Percentiles rank a stretch among this genome's conserved stretches.
Conservation (phyloP, 2,888 invertebrate species). For the Epinotia demarniana region DNA sequence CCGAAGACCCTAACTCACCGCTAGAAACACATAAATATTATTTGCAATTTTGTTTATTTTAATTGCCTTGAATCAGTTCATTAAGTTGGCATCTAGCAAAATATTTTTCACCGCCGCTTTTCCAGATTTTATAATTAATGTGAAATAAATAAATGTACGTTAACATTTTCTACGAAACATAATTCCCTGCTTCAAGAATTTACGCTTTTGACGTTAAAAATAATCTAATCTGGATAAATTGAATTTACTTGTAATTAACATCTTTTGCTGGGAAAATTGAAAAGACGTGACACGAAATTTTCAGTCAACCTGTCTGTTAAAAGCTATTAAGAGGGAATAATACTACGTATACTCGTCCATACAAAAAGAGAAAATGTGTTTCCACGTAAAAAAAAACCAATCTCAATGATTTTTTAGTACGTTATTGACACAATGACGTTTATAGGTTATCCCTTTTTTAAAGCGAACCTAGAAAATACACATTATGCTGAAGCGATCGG, state of each 20-base stretch:
- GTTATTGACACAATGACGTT: no score
- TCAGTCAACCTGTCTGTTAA: neutral
- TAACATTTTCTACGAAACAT: neutral
- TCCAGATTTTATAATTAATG: neutral
- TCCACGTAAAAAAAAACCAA: no score
- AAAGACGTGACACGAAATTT: conserved; percentile 7
- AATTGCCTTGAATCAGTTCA: neutral
- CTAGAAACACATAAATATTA: no score
- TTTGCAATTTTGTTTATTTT: no score
- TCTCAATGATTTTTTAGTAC: no score
- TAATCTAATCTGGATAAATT: conserved; percentile 3
- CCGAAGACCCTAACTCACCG: no score
- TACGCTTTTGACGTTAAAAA: neutral
- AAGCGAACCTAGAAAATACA: no score
- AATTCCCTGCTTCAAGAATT: neutral
- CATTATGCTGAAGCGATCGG: no score
- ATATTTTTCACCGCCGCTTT: no score
- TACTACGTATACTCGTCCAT: no score
- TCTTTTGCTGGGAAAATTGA: conserved; percentile 10
- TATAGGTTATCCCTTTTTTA: no score
- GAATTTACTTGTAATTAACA: conserved; percentile 2
- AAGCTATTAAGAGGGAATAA: neutral
- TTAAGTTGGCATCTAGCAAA: neutral
- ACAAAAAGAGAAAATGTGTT: no score
- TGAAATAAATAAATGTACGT: neutral